phyloP scores from a whole-genome alignment of 92 coral and sea anemone genomes.

The Parazoanthus darwini region DNA sequence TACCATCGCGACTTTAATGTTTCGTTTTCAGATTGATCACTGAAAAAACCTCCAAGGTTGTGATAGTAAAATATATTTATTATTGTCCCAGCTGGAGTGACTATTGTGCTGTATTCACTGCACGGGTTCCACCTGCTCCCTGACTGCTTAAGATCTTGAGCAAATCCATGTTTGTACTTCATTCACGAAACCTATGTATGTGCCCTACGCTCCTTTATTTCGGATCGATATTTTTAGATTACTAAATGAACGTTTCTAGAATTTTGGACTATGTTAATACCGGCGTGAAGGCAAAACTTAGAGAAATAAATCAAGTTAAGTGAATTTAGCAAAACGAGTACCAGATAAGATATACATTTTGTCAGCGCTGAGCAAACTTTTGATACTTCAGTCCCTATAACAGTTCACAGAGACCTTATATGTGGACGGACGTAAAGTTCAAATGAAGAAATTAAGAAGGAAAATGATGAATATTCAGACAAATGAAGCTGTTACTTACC shows the following conservation, averaged over 20 bases:
- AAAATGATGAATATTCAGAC: background rate
- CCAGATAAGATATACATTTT: background rate
- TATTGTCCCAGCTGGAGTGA: background rate
- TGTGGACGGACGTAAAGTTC: background rate
- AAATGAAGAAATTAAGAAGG: background rate
- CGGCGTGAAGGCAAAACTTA: background rate
- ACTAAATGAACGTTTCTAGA: background rate
- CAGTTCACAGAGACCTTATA: background rate
- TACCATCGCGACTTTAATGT: background rate
- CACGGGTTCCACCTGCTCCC: background rate
- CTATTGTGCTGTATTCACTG: constrained; percentile 3
- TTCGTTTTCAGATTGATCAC: background rate
- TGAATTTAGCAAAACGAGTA: background rate
- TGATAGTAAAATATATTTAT: background rate
- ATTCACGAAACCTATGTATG: background rate
- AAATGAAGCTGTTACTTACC: background rate
- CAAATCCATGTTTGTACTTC: background rate
- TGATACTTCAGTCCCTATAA: background rate
- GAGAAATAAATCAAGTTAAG: background rate
- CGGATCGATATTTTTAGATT: background rate
- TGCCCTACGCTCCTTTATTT: background rate
- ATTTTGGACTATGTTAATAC: background rate
- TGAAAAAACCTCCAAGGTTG: background rate
- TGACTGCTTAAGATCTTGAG: background rate
- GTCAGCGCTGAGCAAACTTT: background rate